Conservation (phyloP, 1,140 invertebrate species). For the Papilio dardanus region DNA sequence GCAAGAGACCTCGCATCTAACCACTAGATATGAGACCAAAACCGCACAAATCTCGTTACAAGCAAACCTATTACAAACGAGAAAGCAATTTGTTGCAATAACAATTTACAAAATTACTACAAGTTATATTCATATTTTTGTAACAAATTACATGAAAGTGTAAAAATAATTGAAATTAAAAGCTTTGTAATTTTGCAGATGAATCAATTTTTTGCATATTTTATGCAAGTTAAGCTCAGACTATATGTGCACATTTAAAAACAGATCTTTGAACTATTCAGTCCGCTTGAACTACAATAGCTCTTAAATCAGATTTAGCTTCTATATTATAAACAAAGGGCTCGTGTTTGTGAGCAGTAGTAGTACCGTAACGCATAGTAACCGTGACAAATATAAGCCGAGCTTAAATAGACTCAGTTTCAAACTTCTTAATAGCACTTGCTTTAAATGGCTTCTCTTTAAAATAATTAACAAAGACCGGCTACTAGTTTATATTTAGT, state of each 20-base stretch:
- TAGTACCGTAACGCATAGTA: neutral
- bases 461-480: neutral
- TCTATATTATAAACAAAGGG: neutral
- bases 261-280: neutral
- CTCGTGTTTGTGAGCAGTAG: neutral
- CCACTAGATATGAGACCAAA: neutral
- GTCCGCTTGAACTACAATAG: neutral
- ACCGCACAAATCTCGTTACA: neutral
- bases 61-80: neutral
- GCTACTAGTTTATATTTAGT: neutral
- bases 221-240: neutral
- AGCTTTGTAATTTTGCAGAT: neutral
- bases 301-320: neutral
- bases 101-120: neutral
- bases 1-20: conserved; percentile 11
- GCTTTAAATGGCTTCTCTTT: neutral
- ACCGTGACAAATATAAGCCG: neutral
- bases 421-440: neutral
- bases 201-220: neutral
- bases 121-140: neutral
- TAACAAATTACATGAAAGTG: neutral
- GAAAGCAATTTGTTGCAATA: conserved; percentile 7
- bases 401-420: conserved; percentile 1
- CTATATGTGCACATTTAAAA: neutral
- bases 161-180: neutral